Evolutionary conservation across 2,888 invertebrate genomes (phyloP).

Genomic region (Blera fallax): DNA sequence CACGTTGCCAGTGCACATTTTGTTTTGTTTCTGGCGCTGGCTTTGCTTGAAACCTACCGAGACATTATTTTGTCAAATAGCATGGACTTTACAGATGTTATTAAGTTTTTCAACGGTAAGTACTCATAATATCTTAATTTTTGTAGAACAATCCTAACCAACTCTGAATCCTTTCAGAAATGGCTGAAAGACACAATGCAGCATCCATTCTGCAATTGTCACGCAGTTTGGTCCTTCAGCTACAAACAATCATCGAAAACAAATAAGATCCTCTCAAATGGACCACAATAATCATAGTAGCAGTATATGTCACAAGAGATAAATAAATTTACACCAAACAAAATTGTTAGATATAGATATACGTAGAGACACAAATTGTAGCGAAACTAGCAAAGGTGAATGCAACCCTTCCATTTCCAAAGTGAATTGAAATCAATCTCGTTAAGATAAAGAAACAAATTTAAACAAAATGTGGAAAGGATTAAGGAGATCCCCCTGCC

Average conservation of each 20-base stretch:
- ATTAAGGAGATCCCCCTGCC: conserved; percentile 13
- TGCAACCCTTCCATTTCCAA: conserved; percentile 29
- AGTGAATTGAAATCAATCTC: conserved; percentile 7
- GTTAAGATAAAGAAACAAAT: background rate
- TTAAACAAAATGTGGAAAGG: conserved; percentile 21
- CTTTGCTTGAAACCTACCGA: conserved; percentile 94
- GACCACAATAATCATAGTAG: conserved; percentile 21
- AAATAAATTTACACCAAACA: conserved; percentile 42
- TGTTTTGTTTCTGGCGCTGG: conserved; percentile 95
- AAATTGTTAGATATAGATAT: conserved; percentile 44
- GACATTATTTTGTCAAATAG: conserved; percentile 97
- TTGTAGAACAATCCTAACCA: background rate
- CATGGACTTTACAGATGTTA: conserved; percentile 99
- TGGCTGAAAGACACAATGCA: conserved; percentile 97
- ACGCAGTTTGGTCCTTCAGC: conserved; percentile 92
- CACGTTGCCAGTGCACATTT: conserved; percentile 93
- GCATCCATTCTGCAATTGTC: conserved; percentile 91
- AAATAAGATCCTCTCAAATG: conserved; percentile 84
- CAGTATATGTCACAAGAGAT: conserved; percentile 27
- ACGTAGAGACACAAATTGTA: conserved; percentile 47
- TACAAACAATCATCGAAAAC: conserved; percentile 96
- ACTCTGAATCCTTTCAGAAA: conserved; percentile 85
- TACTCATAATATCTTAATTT: conserved; percentile 21
- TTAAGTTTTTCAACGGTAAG: conserved; percentile 98
- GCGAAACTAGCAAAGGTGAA: conserved; percentile 21